Evolutionary conservation across 92 coral and sea anemone genomes (phyloP).

Genomic region (Parazoanthus darwini): DNA sequence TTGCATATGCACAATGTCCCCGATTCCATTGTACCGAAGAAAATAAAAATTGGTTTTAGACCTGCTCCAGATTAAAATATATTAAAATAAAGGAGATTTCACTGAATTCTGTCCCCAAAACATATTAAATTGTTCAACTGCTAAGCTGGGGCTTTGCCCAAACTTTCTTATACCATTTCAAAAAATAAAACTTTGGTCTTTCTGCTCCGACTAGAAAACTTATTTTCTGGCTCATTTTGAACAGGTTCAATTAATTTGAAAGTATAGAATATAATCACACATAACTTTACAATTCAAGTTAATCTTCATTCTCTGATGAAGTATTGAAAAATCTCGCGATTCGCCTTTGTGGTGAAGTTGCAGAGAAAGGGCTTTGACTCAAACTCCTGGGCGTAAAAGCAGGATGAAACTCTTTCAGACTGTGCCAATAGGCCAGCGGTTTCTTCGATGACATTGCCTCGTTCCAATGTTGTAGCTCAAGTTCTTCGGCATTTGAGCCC

Average conservation of each 20-base stretch:
- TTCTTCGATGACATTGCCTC: constrained; percentile 96
- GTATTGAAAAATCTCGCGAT: constrained; percentile 61
- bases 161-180: neutral
- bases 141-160: neutral
- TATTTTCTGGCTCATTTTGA: no score
- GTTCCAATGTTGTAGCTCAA: constrained; percentile 87
- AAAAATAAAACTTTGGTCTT: no score
- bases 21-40: neutral
- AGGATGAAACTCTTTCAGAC: constrained; percentile 71
- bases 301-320: constrained; percentile 70
- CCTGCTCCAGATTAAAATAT: neutral
- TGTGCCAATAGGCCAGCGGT: constrained; percentile 97
- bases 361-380: constrained; percentile 29
- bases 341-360: constrained; percentile 50
- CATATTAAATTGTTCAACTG: neutral
- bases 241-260: no score
- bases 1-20: neutral
- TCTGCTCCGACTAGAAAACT: neutral
- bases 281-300: neutral
- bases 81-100: no score
- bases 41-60: neutral
- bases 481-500: constrained; percentile 81
- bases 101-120: neutral
- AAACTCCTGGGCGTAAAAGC: constrained; percentile 49
- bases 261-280: no score